Evolutionary conservation across 2,888 invertebrate genomes (phyloP).

Genomic region (Harpagoxenus sublaevis): DNA sequence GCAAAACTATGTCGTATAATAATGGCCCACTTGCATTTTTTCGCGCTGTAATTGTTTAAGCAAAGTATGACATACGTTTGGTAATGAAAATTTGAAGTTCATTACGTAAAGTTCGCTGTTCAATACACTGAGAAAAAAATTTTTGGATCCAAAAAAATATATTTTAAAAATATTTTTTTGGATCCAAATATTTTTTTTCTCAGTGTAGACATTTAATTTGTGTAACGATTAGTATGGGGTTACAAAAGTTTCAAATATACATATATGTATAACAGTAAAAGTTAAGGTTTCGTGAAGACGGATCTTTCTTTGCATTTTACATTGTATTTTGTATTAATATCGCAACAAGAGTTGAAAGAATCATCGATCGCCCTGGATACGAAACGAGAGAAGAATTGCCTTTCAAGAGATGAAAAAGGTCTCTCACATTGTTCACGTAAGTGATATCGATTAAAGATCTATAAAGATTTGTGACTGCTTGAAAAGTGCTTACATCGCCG

Average conservation of each 20-base stretch:
- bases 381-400: constrained; percentile 1
- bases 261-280: neutral
- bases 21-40: neutral
- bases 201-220: neutral
- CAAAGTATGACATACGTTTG: neutral
- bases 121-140: neutral
- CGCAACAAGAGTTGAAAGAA: neutral
- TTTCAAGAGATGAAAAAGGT: neutral
- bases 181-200: too few species aligned
- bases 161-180: too few species aligned
- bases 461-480: constrained; percentile 29
- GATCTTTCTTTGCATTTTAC: neutral
- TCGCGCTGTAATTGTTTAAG: neutral
- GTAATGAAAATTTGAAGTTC: neutral
- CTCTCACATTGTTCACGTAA: constrained; percentile 14
- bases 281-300: neutral
- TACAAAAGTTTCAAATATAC: neutral
- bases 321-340: constrained; percentile 4
- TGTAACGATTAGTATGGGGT: neutral
- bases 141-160: too few species aligned
- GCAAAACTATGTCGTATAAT: neutral
- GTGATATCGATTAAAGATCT: constrained; percentile 37
- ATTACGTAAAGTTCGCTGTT: neutral
- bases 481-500: constrained; percentile 19
- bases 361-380: neutral